phyloP scores from a whole-genome alignment of 2,797 vertebrate species.

The Chelidonichthys spinosus region DNA sequence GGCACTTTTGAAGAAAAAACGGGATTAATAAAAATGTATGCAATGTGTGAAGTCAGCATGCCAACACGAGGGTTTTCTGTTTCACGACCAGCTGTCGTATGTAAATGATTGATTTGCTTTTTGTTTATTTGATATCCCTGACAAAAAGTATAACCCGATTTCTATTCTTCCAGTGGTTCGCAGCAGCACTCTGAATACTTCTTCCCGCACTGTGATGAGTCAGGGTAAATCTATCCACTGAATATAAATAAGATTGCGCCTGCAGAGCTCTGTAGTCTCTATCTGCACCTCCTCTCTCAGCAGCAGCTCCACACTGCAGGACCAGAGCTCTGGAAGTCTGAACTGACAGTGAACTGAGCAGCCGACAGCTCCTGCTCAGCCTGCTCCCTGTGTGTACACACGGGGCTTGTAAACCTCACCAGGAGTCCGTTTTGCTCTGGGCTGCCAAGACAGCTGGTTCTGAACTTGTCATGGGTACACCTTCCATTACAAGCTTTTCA shows the following conservation, averaged over 20 bases:
- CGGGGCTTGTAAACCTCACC: conserved; percentile 49
- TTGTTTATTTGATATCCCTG: conserved; percentile 28
- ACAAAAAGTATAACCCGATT: conserved; percentile 33
- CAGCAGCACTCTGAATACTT: conserved; percentile 55
- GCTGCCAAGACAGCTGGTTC: conserved; percentile 56
- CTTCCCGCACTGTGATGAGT: conserved; percentile 65
- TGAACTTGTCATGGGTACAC: conserved; percentile 59
- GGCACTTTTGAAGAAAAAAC: conserved; percentile 1
- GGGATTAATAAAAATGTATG: conserved; percentile 52
- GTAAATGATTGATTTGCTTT: conserved; percentile 64
- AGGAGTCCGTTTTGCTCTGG: conserved; percentile 56
- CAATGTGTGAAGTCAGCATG: conserved; percentile 41
- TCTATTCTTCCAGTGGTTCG: conserved; percentile 33
- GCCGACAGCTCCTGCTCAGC: conserved; percentile 49
- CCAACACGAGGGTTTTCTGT: conserved; percentile 29
- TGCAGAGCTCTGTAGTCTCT: conserved; percentile 50
- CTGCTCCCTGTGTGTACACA: background rate
- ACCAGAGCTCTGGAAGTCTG: conserved; percentile 60
- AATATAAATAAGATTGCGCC: conserved; percentile 73
- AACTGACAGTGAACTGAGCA: conserved; percentile 64
- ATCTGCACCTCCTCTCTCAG: conserved; percentile 42
- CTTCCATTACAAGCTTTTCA: conserved; percentile 41
- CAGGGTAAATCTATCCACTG: conserved; percentile 70
- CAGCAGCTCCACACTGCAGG: conserved; percentile 40
- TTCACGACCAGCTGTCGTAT: conserved; percentile 41